Evolutionary conservation across 1,140 invertebrate species (phyloP), one percentile per base, ranked within the genome.

Genomic region (Babylonia areolata): DNA sequence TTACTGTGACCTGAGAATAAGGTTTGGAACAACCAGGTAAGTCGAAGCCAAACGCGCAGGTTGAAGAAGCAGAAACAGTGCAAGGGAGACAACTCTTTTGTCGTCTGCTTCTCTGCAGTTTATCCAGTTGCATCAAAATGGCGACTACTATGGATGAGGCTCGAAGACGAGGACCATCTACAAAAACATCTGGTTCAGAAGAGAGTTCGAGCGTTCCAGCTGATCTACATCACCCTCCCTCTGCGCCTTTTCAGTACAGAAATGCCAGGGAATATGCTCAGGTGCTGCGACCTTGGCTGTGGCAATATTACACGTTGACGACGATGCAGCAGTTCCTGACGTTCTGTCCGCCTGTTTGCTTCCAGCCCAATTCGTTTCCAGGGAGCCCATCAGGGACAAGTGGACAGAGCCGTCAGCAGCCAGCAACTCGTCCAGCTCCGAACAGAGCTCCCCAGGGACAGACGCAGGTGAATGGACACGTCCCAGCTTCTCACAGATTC

Each of bases 251-350:
- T 3, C 83, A 51, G 51, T 87, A 88, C 64, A 91, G 86, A 84
- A 92, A 92, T 81, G 85, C 87, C 31, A 71, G 88, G 35, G 90
- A 92, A 87, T 92, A 91, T 86, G 90, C 91, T 15, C 88, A 90
- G 51, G 89, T 87, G 39, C 85, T 92, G 20, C 87, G 90, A 3
- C 83, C 88, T 39, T 92, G 91, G 91, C 51, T 92, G 42, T 91
- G 90, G 85, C 90, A 92, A n/a, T 91, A 92, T 84, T 89, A 90
- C 46, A 71, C 87, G 17, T 79, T 86, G 84, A 85, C 81, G n/a
- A 71, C 88, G 0, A 88, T 92, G 85, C 80, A 86, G 23, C 79
- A 86, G 17, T 87, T 88, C 20, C 54, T 86, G 20, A 78, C 82
- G 64, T 42, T 84, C 12, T 84, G 64, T 35, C 82, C 82, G n/a